These are phyloP conservation scores for Melipona quadrifasciata DNA, from an alignment of 1,140 invertebrate genomes.

Conservation along the genomic window DNA sequence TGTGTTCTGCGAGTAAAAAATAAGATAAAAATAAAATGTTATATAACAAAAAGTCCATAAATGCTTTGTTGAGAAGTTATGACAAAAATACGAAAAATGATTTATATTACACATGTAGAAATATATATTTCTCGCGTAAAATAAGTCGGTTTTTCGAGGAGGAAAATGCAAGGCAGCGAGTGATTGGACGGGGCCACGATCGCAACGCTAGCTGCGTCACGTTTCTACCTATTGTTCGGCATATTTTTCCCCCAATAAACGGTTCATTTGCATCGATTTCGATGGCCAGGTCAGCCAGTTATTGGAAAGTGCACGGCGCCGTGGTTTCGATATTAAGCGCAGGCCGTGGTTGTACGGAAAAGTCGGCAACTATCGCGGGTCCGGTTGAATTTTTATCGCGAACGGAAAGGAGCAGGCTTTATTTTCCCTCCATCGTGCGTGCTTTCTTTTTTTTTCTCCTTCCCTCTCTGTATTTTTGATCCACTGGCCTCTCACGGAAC, in stretches of 20 bases:
- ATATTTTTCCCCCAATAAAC: constrained; percentile 44
- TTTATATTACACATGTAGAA: too few relatives aligned
- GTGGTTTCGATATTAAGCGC: constrained; percentile 36
- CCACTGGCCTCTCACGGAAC: background rate
- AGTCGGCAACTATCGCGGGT: background rate
- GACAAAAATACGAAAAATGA: too few relatives aligned
- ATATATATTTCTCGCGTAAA: background rate
- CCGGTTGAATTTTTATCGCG: constrained; percentile 20
- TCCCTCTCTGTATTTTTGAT: background rate
- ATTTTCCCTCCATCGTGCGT: constrained; percentile 3
- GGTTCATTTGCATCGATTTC: constrained; percentile 51
- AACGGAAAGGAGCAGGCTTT: background rate
- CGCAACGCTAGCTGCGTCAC: background rate
- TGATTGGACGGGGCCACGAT: background rate
- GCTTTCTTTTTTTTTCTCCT: background rate
- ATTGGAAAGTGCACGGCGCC: constrained; percentile 27
- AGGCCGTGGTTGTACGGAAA: constrained; percentile 11
- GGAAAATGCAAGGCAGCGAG: background rate
- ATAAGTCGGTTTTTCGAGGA: background rate
- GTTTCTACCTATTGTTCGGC: constrained; percentile 22
- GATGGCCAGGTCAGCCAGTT: background rate
- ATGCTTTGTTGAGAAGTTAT: too few relatives aligned
- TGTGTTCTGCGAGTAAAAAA: too few relatives aligned
- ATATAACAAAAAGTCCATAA: too few relatives aligned
- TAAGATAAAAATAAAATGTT: too few relatives aligned